phyloP scores from a whole-genome alignment of 2,888 invertebrate genomes.

The Neria commutata region DNA sequence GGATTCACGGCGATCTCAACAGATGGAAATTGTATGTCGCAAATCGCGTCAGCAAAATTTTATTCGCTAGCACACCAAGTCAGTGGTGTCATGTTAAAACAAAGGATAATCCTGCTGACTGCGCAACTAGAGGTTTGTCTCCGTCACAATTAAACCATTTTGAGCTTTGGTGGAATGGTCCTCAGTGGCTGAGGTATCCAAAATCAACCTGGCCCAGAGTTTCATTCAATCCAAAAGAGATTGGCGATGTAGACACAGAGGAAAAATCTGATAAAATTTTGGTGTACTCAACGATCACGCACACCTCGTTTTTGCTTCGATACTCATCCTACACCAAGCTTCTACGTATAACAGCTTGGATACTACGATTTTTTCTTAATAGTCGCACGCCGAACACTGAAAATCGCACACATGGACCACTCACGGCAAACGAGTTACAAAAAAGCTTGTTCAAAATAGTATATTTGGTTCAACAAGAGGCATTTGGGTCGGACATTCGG shows the following conservation, averaged over 20 bases:
- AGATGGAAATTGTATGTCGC: conserved; percentile 11
- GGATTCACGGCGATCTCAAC: conserved; percentile 8
- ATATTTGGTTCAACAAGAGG: neutral
- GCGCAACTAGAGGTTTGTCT: conserved; percentile 9
- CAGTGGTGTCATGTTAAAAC: conserved; percentile 15
- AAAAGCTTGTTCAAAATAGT: neutral
- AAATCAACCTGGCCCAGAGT: neutral
- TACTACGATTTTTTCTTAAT: no score
- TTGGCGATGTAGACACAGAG: no score
- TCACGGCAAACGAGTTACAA: neutral
- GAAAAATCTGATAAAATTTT: neutral
- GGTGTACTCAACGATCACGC: no score
- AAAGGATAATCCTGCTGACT: conserved; percentile 13
- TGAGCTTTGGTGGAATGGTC: no score
- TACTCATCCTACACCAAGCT: no score
- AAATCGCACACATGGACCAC: neutral
- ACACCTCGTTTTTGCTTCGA: no score
- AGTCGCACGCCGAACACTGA: no score
- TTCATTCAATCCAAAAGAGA: no score
- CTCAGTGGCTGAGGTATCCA: no score
- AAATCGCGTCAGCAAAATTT: conserved; percentile 11
- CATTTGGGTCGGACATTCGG: neutral
- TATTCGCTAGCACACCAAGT: neutral
- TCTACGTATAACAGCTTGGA: no score
- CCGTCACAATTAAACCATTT: neutral